Conservation (phyloP, 2,888 invertebrate species). For the Nomada ferruginata region DNA sequence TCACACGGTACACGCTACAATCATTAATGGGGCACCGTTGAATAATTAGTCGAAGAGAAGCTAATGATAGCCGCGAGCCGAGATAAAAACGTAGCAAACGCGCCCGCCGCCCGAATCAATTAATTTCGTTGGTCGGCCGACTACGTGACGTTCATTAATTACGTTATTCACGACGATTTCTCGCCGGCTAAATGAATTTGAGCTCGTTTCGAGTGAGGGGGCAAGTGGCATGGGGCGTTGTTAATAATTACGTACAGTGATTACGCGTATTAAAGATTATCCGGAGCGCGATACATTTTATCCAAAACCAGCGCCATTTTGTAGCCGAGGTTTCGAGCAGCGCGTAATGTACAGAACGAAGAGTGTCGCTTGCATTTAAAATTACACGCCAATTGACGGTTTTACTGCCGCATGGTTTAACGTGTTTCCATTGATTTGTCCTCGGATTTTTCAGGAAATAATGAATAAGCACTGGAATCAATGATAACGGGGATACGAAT, state of each 20-base stretch:
- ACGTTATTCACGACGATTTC: constrained; percentile 52
- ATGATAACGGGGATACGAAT: too few relatives aligned
- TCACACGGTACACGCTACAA: neutral
- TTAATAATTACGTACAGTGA: constrained; percentile 55
- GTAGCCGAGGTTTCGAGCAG: neutral
- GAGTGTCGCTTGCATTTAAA: neutral
- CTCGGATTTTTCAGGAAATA: neutral
- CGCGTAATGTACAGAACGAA: neutral
- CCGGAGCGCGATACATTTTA: neutral
- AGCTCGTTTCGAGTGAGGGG: constrained; percentile 30
- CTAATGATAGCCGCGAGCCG: constrained; percentile 25
- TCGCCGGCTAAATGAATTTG: constrained; percentile 51
- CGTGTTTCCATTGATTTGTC: neutral
- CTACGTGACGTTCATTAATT: constrained; percentile 67
- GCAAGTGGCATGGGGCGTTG: constrained; percentile 26
- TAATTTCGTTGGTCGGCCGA: constrained; percentile 57
- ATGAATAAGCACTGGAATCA: too few relatives aligned
- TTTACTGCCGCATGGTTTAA: neutral
- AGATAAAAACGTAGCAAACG: constrained; percentile 53
- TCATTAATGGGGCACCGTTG: constrained; percentile 19
- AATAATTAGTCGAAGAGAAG: constrained; percentile 41
- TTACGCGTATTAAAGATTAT: constrained; percentile 25
- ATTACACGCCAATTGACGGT: neutral
- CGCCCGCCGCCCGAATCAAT: constrained; percentile 59
- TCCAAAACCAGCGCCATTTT: neutral